Evolutionary conservation across 2,113 vertebrate species (phyloP).

Genomic region (Serinus canaria): DNA sequence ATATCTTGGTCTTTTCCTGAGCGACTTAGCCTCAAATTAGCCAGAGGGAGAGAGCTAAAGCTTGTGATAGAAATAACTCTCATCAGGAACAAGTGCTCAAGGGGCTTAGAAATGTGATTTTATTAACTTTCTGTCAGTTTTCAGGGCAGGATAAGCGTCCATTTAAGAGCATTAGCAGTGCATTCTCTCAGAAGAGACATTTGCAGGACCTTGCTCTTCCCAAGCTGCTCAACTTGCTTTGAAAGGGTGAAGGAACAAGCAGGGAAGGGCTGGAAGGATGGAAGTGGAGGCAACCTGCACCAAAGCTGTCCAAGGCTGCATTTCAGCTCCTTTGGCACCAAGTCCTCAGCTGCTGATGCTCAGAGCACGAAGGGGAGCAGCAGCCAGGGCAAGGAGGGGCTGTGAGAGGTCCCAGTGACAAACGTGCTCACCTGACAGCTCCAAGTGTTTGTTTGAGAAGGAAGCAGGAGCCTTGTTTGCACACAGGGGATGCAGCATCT

Average conservation of each 20-base stretch:
- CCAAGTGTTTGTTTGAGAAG: neutral
- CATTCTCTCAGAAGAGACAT: neutral
- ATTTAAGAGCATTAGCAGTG: neutral
- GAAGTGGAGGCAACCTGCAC: neutral
- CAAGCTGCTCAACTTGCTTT: neutral
- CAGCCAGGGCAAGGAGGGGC: neutral
- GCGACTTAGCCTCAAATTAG: neutral
- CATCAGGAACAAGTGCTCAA: neutral
- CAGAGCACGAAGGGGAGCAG: neutral
- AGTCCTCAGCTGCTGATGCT: conserved; percentile 9
- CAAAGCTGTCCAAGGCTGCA: neutral
- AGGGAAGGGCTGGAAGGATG: neutral
- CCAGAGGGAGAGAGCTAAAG: neutral
- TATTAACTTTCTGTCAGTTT: neutral
- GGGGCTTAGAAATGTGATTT: neutral
- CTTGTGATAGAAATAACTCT: neutral
- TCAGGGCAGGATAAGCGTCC: neutral
- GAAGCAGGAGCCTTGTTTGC: neutral
- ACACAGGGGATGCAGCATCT: neutral
- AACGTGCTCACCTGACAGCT: conserved; percentile 16
- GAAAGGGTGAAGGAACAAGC: neutral
- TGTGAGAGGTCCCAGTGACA: conserved; percentile 11
- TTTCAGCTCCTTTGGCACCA: conserved; percentile 22
- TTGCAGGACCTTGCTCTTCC: neutral
- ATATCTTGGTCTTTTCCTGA: neutral